phyloP scores from a whole-genome alignment of 2,797 vertebrate species.

The Cossypha heuglini region DNA sequence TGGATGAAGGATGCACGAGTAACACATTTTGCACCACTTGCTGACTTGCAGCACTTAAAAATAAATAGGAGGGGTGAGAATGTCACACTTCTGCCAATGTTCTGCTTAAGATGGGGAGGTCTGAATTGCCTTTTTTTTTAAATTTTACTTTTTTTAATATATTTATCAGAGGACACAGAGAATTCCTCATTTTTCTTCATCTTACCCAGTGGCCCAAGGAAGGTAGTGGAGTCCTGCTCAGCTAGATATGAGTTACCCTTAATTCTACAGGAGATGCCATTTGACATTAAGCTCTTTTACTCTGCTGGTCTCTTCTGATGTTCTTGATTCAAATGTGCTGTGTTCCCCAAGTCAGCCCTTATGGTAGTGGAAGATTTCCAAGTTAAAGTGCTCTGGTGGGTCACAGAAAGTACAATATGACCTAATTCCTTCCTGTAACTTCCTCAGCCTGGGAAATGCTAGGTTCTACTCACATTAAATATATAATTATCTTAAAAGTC shows the following conservation, averaged over 20 bases:
- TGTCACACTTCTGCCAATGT: background rate
- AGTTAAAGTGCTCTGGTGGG: constrained; percentile 18
- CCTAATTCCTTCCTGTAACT: constrained; percentile 45
- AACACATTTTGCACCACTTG: background rate
- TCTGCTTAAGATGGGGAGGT: background rate
- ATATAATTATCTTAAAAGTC: constrained; percentile 17
- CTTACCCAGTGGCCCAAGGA: background rate
- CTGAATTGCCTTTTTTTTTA: background rate
- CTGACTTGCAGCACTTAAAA: constrained; percentile 51
- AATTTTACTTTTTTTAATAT: background rate
- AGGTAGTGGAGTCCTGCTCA: background rate
- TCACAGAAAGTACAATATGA: constrained; percentile 48
- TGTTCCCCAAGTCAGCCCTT: background rate
- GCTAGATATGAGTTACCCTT: background rate
- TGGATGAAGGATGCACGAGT: background rate
- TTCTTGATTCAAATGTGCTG: background rate
- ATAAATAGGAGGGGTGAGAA: constrained; percentile 24
- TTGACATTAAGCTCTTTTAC: background rate
- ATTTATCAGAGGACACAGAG: background rate
- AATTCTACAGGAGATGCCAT: background rate
- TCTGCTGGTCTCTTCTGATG: background rate
- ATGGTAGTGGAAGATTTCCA: constrained; percentile 24
- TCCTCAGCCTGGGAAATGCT: constrained; percentile 23
- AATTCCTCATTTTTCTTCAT: background rate
- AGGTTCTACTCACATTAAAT: background rate